A percentile compares a stretch with the other conserved stretches of the same genome.
These are phyloP conservation scores for Gari tellinella DNA, from an alignment of 2,888 invertebrate species.

Conservation along the genomic window DNA sequence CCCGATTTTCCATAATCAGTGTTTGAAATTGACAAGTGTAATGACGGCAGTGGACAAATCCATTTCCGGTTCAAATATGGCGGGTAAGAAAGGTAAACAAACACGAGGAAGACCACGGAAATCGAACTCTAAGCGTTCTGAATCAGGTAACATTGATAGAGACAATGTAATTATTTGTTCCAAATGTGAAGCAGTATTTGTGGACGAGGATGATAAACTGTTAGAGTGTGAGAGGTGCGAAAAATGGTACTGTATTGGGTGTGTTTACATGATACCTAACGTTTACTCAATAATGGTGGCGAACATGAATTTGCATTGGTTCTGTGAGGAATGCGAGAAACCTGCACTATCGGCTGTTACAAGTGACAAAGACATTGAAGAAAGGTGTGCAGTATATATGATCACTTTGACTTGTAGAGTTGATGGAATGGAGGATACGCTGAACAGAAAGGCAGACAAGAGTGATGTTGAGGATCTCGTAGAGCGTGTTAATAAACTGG, in stretches of 20 bases:
- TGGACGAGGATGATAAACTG: too few relatives aligned
- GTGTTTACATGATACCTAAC: not conserved
- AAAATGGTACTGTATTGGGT: not conserved
- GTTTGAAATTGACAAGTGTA: too few relatives aligned
- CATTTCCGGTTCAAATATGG: too few relatives aligned
- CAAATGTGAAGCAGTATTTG: too few relatives aligned
- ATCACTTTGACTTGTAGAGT: not conserved
- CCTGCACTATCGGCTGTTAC: not conserved
- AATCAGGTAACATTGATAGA: too few relatives aligned
- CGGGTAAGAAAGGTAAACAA: too few relatives aligned
- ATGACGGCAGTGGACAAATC: too few relatives aligned
- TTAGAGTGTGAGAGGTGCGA: slow-evolving; percentile 1
- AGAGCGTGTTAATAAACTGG: not conserved
- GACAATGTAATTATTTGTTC: too few relatives aligned
- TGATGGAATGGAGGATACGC: not conserved
- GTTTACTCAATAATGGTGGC: not conserved
- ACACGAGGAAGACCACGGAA: too few relatives aligned
- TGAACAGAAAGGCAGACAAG: not conserved
- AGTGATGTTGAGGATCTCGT: not conserved
- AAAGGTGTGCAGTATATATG: not conserved
- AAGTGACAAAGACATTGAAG: not conserved
- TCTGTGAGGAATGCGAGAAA: not conserved
- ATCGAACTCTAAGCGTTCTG: too few relatives aligned
- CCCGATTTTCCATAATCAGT: too few relatives aligned
- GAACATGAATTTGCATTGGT: not conserved